Percentiles rank a stretch among this genome's conserved stretches.
phyloP scores from a whole-genome alignment of 2,113 vertebrate genomes.

The Trochalopteron elliotii region DNA sequence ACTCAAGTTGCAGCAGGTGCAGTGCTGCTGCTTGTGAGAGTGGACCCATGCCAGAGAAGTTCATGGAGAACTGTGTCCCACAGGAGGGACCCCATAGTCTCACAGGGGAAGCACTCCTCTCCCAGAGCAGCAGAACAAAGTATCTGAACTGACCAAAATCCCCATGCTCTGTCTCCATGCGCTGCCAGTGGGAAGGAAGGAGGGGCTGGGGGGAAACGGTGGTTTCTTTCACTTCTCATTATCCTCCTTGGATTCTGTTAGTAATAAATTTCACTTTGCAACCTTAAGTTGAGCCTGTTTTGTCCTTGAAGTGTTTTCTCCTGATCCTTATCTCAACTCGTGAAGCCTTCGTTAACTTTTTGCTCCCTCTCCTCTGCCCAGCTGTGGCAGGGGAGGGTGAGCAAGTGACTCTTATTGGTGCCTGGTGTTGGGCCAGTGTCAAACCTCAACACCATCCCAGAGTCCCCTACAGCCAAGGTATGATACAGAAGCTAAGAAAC shows the following conservation, averaged over 20 bases:
- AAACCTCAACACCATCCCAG: not conserved
- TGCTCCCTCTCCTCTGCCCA: not conserved
- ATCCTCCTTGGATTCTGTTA: not conserved
- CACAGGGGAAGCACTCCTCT: not conserved
- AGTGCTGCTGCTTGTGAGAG: not conserved
- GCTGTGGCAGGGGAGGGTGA: not conserved
- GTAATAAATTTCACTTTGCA: not conserved
- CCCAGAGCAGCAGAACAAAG: not conserved
- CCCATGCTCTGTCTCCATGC: not conserved
- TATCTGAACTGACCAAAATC: not conserved
- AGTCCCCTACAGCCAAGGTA: not conserved
- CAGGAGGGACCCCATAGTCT: not conserved
- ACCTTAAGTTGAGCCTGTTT: not conserved
- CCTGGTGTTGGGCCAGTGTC: not conserved
- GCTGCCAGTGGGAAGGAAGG: not conserved
- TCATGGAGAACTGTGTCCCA: not conserved
- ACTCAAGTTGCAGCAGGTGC: not conserved
- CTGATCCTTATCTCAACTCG: fast-evolving
- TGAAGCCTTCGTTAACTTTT: not conserved
- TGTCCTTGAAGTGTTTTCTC: not conserved
- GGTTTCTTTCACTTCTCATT: not conserved
- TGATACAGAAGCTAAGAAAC: not conserved
- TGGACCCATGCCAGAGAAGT: not conserved
- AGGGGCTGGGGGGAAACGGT: not conserved
- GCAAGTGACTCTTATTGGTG: not conserved